A percentile compares a stretch with the other conserved stretches of the same genome.
These are phyloP conservation scores for Heliothis subflexa DNA, from an alignment of 1,140 invertebrate species.

Conservation along the genomic window DNA sequence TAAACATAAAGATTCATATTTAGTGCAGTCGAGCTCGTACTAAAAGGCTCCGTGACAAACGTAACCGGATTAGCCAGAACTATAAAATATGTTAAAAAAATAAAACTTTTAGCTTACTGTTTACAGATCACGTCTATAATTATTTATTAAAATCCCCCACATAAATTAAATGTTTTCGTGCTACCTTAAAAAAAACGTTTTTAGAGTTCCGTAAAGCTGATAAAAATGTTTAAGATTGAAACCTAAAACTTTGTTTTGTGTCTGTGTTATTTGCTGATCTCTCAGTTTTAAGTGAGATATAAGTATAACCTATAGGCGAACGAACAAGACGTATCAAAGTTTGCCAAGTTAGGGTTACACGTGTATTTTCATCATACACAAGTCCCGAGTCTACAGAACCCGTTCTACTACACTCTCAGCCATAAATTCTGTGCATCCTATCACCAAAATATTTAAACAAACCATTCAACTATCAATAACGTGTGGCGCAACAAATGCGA, in stretches of 20 bases:
- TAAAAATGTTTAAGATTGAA: not conserved
- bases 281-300: not conserved
- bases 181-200: conserved; percentile 60
- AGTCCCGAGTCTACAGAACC: conserved; percentile 5
- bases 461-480: conserved; percentile 81
- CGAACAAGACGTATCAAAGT: not conserved
- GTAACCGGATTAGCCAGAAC: conserved; percentile 80
- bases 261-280: not conserved
- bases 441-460: conserved; percentile 79
- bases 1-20: conserved; percentile 83
- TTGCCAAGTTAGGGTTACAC: not conserved
- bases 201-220: conserved; percentile 61
- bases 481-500: conserved; percentile 82
- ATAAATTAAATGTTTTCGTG: conserved; percentile 76
- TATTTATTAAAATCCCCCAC: conserved; percentile 83
- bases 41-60: conserved; percentile 76
- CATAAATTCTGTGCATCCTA: conserved; percentile 24
- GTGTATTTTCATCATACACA: not conserved
- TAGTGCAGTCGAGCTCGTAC: conserved; percentile 70
- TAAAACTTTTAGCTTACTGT: conserved; percentile 81
- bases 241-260: not conserved
- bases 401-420: not conserved
- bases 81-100: conserved; percentile 76
- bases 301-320: not conserved
- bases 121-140: conserved; percentile 81